These are phyloP conservation scores for Noctilio leporinus DNA, from an alignment of 2,113 vertebrate genomes.

Conservation along the genomic window DNA sequence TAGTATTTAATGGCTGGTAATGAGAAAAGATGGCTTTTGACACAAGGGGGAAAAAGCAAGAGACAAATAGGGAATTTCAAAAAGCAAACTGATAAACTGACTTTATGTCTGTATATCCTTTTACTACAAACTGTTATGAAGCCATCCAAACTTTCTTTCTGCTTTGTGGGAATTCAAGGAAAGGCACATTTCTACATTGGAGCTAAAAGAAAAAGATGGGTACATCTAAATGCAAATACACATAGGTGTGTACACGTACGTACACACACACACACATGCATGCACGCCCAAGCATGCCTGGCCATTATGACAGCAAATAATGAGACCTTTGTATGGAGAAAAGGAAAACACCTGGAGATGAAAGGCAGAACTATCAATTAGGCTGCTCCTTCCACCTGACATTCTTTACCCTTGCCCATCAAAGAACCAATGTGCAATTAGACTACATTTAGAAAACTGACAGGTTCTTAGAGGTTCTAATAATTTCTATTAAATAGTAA, in stretches of 20 bases:
- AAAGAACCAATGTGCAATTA: background rate
- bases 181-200: background rate
- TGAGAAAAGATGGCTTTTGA: background rate
- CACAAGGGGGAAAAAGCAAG: background rate
- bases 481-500: background rate
- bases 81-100: background rate
- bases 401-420: background rate
- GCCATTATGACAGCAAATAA: background rate
- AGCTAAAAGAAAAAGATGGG: background rate
- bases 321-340: background rate
- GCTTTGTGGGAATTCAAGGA: background rate
- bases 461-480: background rate
- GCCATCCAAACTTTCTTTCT: background rate
- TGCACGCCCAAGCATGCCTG: background rate
- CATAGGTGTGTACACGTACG: rapidly evolving
- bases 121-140: background rate
- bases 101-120: background rate
- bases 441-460: background rate
- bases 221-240: background rate
- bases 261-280: background rate
- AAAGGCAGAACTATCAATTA: background rate
- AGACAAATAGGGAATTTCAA: background rate
- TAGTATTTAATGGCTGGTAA: background rate
- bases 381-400: background rate
- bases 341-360: background rate